These are phyloP conservation scores for Diprion similis DNA, from an alignment of 1,140 invertebrate genomes.

Conservation along the genomic window DNA sequence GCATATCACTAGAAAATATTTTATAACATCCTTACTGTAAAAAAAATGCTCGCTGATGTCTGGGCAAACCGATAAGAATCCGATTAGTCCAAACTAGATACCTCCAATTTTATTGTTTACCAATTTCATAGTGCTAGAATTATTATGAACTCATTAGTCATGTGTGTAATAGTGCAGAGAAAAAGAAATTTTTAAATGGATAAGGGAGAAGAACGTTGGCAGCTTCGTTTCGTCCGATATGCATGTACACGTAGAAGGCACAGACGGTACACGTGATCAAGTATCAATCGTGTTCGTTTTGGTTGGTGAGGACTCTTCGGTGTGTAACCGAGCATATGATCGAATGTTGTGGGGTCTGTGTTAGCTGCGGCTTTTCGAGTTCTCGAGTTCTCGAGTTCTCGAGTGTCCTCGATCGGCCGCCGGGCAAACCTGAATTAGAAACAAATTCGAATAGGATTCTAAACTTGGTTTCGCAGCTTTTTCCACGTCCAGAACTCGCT, in stretches of 20 bases:
- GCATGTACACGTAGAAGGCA: not conserved
- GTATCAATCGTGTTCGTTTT: not conserved
- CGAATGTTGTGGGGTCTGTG: slow-evolving; percentile 3
- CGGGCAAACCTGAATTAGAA: slow-evolving; percentile 5
- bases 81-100: too few relatives aligned
- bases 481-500: not conserved
- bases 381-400: slow-evolving; percentile 1
- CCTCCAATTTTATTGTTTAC: too few relatives aligned
- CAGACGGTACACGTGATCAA: not conserved
- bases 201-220: too few relatives aligned
- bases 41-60: too few relatives aligned
- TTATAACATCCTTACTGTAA: slow-evolving; percentile 35
- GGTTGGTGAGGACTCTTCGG: not conserved
- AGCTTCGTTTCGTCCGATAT: too few relatives aligned
- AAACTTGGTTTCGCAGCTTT: not conserved
- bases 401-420: not conserved
- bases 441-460: not conserved
- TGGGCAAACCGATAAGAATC: too few relatives aligned
- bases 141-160: too few relatives aligned
- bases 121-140: too few relatives aligned
- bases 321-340: slow-evolving; percentile 2
- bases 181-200: too few relatives aligned
- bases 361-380: slow-evolving; percentile 3
- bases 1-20: slow-evolving; percentile 44
- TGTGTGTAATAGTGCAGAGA: too few relatives aligned